phyloP scores from a whole-genome alignment of 2,888 invertebrate genomes.

The Tenodera sinensis region DNA sequence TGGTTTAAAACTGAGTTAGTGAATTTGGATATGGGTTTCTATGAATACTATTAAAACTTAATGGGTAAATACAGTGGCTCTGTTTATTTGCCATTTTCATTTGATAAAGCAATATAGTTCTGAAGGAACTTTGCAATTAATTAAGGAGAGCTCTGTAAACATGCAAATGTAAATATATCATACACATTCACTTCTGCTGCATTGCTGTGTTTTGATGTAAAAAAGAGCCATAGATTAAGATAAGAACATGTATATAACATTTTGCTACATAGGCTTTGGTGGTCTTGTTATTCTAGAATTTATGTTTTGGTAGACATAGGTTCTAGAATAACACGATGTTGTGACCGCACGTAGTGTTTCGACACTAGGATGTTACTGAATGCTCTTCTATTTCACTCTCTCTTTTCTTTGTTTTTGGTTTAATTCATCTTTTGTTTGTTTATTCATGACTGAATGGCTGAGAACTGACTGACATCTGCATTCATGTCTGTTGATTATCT shows the following conservation, averaged over 20 bases:
- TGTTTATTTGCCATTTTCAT: too few relatives aligned
- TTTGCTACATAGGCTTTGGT: not conserved
- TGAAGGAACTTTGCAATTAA: not conserved
- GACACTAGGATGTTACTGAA: not conserved
- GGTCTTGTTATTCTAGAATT: not conserved
- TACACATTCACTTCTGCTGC: not conserved
- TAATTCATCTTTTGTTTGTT: not conserved
- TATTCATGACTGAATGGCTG: not conserved
- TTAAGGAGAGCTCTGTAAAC: not conserved
- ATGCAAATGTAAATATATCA: not conserved
- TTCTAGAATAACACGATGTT: not conserved
- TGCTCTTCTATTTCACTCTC: not conserved
- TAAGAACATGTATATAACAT: not conserved
- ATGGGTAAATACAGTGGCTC: too few relatives aligned
- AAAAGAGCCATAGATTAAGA: not conserved
- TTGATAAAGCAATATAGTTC: too few relatives aligned
- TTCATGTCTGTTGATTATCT: not conserved
- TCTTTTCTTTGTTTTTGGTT: not conserved
- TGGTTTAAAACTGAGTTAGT: too few relatives aligned
- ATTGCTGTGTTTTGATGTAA: not conserved
- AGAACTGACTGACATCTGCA: not conserved
- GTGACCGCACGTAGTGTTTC: not conserved
- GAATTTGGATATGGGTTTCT: too few relatives aligned
- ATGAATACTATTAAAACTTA: too few relatives aligned
- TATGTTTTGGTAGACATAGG: not conserved